Evolutionary conservation across 2,888 invertebrate genomes (phyloP).

Genomic region (Agrochola litura): DNA sequence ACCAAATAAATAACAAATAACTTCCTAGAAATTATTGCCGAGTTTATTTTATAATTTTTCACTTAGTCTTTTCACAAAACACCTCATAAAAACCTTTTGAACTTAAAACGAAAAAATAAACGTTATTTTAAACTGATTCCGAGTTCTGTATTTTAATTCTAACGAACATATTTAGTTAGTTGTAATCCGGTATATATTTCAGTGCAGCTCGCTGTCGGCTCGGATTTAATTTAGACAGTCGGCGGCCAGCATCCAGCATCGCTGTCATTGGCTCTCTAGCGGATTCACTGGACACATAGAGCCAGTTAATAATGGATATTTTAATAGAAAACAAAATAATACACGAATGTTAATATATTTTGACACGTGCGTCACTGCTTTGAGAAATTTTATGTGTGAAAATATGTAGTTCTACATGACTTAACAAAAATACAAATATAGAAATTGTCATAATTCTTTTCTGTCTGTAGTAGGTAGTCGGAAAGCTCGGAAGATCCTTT

Average conservation of each 20-base stretch:
- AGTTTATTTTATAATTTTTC: neutral
- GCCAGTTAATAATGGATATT: slow-evolving; percentile 32
- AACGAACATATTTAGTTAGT: slow-evolving; percentile 17
- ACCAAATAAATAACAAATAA: no score
- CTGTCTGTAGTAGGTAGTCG: neutral
- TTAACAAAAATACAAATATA: neutral
- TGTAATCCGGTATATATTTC: slow-evolving; percentile 44
- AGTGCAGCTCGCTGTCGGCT: slow-evolving; percentile 34
- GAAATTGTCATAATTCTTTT: neutral
- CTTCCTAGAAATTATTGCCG: neutral
- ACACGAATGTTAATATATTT: slow-evolving; percentile 7
- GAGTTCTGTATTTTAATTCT: slow-evolving; percentile 24
- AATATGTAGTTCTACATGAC: neutral
- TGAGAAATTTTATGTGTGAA: neutral
- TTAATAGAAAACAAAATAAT: slow-evolving; percentile 21
- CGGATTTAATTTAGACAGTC: slow-evolving; percentile 59
- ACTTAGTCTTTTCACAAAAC: no score
- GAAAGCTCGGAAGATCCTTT: neutral
- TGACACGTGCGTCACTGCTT: neutral
- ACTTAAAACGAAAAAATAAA: neutral
- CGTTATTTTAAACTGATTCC: neutral
- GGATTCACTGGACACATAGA: slow-evolving; percentile 38
- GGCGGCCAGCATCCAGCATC: slow-evolving; percentile 14
- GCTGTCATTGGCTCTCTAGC: slow-evolving; percentile 48
- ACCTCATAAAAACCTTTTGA: neutral